Base-by-base conservation (phyloP, 2,797 vertebrate genomes). In the Coreius guichenoti region DNA sequence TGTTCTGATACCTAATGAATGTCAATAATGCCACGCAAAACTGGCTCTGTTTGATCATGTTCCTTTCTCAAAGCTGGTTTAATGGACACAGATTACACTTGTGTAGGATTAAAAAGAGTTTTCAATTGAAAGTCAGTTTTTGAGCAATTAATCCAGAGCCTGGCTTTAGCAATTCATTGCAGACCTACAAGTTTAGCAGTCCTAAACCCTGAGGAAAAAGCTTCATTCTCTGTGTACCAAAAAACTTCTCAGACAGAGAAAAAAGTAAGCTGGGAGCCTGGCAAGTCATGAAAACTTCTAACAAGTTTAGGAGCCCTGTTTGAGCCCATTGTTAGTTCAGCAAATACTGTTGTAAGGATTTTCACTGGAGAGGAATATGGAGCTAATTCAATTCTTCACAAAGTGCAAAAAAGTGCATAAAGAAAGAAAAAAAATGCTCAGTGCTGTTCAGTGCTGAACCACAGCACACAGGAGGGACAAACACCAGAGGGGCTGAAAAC, bases 371-470 rank as follows among this genome's bases (percentile, higher is more conserved):
- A 54, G 33, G 26, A 54, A 83, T n/a, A 76, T 43, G 33, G 61
- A 65, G 86, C 68, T 56, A 84, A 88, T 70, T 85, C 61, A 80
- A 58, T 89, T 77, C 13, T 58, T 21, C n/a, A 23, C 29, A 23
- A 39, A 83, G 70, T 78, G 72, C 11, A 47, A 45, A 49, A 88
- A 47, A 31, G 75, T 29, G 70, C 47, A 77, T 54, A 47, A 82
- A 33, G 51, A 77, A 26, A 80, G 74, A 76, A 51, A 77, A 70
- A 85, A 80, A 47, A 12, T n/a, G n/a, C n/a, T n/a, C n/a, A n/a
- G n/a, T n/a, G n/a, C n/a, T n/a, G 56, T 73, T 82, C n/a, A 47
- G 58, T 14, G 51, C 70, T 51, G 76, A 86, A 67, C 56, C 43
- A 65, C 67, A n/a, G 29, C 36, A 69, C 49, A 61, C 54, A 75